Evolutionary conservation across 2,113 vertebrate species (phyloP), one percentile per base, ranked within the genome.

Genomic region (Argyrosomus japonicus): DNA sequence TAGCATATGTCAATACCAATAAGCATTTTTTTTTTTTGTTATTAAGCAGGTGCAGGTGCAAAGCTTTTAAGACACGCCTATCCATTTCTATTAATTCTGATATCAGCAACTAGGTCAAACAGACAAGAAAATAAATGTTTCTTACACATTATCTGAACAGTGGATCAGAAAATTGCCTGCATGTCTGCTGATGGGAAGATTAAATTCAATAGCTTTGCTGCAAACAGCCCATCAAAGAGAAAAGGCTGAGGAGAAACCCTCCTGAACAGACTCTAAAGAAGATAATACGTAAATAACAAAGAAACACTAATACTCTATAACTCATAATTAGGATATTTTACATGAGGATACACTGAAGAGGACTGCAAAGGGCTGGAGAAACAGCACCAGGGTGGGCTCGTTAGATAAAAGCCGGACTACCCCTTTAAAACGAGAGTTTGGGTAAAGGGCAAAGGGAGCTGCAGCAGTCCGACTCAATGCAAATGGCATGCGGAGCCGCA

Each of bases 401-500:
- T 23, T 9, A 18, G 27, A 43, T 23, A 21, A 68, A 80, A 56
- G 36, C 27, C 8, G 57, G 36, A 82, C 32, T 61, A 2, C 9
- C 57, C 78, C 83, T 82, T 74, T 79, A 79, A 40, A 40, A 82
- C 0, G 3, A 53, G 36, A 65, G 73, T 64, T 67, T 84, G 27
- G 51, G 45, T 50, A 74, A 70, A 74, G 62, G 68, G 61, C 72
- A 84, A 17, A 27, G 32, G 17, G 57, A 78, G 58, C 78, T 57
- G 85, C 80, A 75, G 80, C 70, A 48, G 60, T 27, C 54, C 12
- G 17, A 65, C 15, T 53, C 48, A 1, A 68, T 62, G 68, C 51
- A 64, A 79, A 82, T 25, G 40, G n/a, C 62, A 76, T 54, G 65
- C 70, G 80, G 50, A 25, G 64, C 70, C 58, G 65, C 84, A 64